Evolutionary conservation across 1,140 invertebrate genomes (phyloP), one percentile per base, ranked within the genome.

Genomic region (Brachionus asplanchnoidis): DNA sequence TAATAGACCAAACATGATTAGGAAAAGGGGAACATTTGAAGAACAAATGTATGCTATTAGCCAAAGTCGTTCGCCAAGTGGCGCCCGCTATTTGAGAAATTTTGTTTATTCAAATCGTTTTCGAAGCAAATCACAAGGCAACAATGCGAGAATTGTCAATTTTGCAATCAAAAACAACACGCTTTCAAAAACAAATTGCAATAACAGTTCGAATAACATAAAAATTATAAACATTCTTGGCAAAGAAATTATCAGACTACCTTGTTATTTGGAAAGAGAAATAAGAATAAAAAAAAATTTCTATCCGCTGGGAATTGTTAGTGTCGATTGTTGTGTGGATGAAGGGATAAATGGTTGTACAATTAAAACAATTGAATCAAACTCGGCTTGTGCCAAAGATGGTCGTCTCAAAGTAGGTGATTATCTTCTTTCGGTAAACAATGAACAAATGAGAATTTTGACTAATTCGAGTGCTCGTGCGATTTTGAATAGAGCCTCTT

Each of bases 291-390:
- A 91, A 78, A 93, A 93, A 87, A 91, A 91, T 68, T 88, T 89
- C 68, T 90, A 92, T 73, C 90, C 91, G 78, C 86, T 93, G 70
- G 93, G 92, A 92, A 88, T 88, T n/a, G 65, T n/a, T 6, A 90
- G 88, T 12, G 89, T 93, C 5, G 92, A 92, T 78, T 87, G 89
- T 36, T 88, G 91, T 42, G 90, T 91, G 9, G 92, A 93, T 79
- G 91, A 92, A 85, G 92, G 92, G 14, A 87, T 92, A 7, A 93
- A 93, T 88, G 93, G 93, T 6, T 92, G 93, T 86, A 86, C 92
- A 9, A 91, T 94, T 11, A 92, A 91, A 66, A 90, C 89, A 40
- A 88, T 93, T 11, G 88, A 89, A 20, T 87, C 88, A 60, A 89
- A 88, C 82, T 92, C 93, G 65, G 91, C 92, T 14, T 88, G 93